A percentile compares a stretch with the other conserved stretches of the same genome.
phyloP scores from a whole-genome alignment of 1,140 invertebrate species.

The Protaetia brevitarsis region DNA sequence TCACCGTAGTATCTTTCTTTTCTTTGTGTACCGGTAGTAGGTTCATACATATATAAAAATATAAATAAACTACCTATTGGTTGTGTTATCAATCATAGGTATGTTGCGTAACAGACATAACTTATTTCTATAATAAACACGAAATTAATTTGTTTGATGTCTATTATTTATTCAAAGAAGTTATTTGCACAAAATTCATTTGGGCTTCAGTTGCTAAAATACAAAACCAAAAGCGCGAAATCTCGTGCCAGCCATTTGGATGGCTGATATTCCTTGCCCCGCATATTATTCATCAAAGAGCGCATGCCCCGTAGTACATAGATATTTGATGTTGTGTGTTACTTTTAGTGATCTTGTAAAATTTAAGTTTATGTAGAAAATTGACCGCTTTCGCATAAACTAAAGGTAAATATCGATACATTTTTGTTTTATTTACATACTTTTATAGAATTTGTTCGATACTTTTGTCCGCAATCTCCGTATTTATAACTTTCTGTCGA shows the following conservation, averaged over 20 bases:
- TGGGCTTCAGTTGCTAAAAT: too few species aligned
- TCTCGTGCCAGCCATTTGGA: slow-evolving; percentile 25
- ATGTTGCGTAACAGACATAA: neutral
- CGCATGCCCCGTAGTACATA: slow-evolving; percentile 32
- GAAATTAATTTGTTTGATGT: neutral
- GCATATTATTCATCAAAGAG: slow-evolving; percentile 5
- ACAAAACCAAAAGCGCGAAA: slow-evolving; percentile 26
- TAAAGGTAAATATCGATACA: slow-evolving; percentile 30
- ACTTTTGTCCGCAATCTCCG: neutral
- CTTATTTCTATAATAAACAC: neutral
- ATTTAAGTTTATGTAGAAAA: slow-evolving; percentile 33
- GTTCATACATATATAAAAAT: neutral
- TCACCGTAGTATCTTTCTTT: neutral
- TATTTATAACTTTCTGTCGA: slow-evolving; percentile 28
- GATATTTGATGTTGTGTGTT: slow-evolving; percentile 35
- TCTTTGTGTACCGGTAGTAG: slow-evolving; percentile 6
- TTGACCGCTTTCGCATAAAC: neutral
- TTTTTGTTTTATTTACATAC: slow-evolving; percentile 24
- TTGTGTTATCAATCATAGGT: slow-evolving; percentile 1
- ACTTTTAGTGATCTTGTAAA: slow-evolving; percentile 37
- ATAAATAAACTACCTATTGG: slow-evolving; percentile 1
- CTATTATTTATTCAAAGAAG: too few species aligned
- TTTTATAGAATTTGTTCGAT: slow-evolving; percentile 23
- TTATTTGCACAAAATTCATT: too few species aligned
- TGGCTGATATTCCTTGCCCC: neutral